phyloP scores from a whole-genome alignment of 2,888 invertebrate genomes.

The Tinea pellionella region DNA sequence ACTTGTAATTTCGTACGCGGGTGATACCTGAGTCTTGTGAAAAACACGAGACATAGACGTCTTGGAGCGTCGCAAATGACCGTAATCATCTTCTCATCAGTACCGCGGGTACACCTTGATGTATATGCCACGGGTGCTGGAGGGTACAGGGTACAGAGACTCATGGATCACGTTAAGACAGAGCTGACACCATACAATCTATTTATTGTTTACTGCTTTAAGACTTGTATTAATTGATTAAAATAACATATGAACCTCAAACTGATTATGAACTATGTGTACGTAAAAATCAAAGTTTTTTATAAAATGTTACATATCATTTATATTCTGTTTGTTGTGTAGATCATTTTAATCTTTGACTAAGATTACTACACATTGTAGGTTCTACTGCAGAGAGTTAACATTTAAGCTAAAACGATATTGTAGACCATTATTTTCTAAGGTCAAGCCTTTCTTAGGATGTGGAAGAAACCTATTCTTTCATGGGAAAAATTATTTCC shows the following conservation, averaged over 20 bases:
- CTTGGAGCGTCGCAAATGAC: slow-evolving; percentile 70
- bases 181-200: background rate
- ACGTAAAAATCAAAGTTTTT: too few relatives aligned
- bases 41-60: slow-evolving; percentile 69
- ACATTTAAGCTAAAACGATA: slow-evolving; percentile 7
- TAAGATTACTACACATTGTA: background rate
- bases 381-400: background rate
- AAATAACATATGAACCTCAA: too few relatives aligned
- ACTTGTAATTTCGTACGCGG: slow-evolving; percentile 65
- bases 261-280: too few relatives aligned
- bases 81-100: slow-evolving; percentile 70
- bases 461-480: background rate
- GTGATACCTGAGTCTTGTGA: slow-evolving; percentile 66
- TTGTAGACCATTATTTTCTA: slow-evolving; percentile 1
- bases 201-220: too few relatives aligned
- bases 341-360: slow-evolving; percentile 1
- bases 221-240: too few relatives aligned
- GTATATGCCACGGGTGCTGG: slow-evolving; percentile 48
- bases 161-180: background rate
- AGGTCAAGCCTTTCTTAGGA: background rate
- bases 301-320: too few relatives aligned
- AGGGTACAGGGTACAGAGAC: slow-evolving; percentile 26
- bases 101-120: slow-evolving; percentile 62
- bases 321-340: too few relatives aligned
- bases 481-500: background rate